A percentile compares a stretch with the other conserved stretches of the same genome.
phyloP scores from a whole-genome alignment of 2,888 invertebrate genomes.

The Drosophila affinis region DNA sequence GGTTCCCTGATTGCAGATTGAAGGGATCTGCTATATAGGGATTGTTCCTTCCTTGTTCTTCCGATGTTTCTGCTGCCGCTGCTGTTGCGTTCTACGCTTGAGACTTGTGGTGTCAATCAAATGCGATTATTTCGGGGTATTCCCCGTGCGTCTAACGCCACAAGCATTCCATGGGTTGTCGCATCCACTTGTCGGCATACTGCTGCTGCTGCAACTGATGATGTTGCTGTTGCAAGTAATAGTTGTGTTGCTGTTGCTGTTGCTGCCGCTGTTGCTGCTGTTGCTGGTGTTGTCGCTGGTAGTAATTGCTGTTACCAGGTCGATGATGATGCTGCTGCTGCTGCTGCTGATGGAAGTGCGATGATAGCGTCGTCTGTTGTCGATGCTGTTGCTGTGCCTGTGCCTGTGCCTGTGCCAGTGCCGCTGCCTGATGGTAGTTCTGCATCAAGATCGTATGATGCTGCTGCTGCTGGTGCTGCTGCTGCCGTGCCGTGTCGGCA shows the following conservation, averaged over 20 bases:
- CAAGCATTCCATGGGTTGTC: slow-evolving; percentile 42
- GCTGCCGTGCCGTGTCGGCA: not conserved
- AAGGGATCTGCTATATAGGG: not conserved
- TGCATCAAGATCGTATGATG: slow-evolving; percentile 38
- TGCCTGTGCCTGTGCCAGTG: slow-evolving; percentile 29
- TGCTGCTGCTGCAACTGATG: slow-evolving; percentile 29
- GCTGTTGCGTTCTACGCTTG: slow-evolving; percentile 52
- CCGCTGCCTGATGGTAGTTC: slow-evolving; percentile 20
- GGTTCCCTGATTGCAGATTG: no score
- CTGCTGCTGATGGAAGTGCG: slow-evolving; percentile 45
- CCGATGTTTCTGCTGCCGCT: not conserved
- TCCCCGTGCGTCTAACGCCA: slow-evolving; percentile 38
- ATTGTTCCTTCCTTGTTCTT: not conserved
- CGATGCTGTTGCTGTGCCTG: slow-evolving; percentile 27
- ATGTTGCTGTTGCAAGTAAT: slow-evolving; percentile 36
- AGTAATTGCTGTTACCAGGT: slow-evolving; percentile 39
- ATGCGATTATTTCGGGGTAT: not conserved
- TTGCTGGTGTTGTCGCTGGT: slow-evolving; percentile 36
- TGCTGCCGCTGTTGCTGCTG: slow-evolving; percentile 46
- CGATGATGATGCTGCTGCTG: slow-evolving; percentile 30
- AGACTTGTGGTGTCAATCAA: slow-evolving; percentile 16
- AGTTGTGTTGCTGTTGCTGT: slow-evolving; percentile 26
- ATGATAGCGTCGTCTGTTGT: slow-evolving; percentile 38
- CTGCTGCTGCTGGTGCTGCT: slow-evolving; percentile 20
- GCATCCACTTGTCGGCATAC: slow-evolving; percentile 46